Base-by-base conservation (phyloP, 2,113 vertebrate genomes). In the Heloderma charlesbogerti region DNA sequence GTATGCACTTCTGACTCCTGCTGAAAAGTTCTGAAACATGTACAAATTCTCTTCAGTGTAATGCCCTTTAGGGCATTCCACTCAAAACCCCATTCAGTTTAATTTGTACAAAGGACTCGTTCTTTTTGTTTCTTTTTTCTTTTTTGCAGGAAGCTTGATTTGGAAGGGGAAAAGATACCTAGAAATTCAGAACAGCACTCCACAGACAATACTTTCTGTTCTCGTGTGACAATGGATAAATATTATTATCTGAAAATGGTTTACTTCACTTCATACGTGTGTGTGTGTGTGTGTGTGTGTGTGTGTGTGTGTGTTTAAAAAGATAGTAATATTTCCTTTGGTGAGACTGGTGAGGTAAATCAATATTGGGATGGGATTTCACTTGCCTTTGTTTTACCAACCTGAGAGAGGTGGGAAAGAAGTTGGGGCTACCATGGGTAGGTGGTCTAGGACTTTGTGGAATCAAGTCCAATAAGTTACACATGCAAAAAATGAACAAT, bases 1-100 rank as follows among this genome's bases (percentile, higher is more conserved):
- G 60, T 84, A 89, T 43, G 40, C 37, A 1, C 8, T 74, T 74
- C 54, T 72, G 79, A 15, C 67, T 83, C 51, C 88, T 84, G 80
- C 88, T 84, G 80, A 63, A 69, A 74, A 74, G 88, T 89, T 89
- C 81, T 75, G 67, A 75, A 89, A 83, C 37, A 37, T 83, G 80
- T 5, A 45, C 67, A 60, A 74, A 74, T 72, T 89, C 37, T 60
- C 67, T 16, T 83, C 29, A 20, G 69, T 25, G 34, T 89, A 82
- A 83, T 63, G 67, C 83, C 83, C 79, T 83, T 43, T 34, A 89
- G 79, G 54, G 7, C n/a, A 12, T 89, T 89, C 27, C 67, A 72
- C 67, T 84, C 37, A 75, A 57, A 84, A 20, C 22, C 60, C 27
- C 71, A 51, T 89, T 60, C 5, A 7, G 54, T 57, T 89, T 71